Percentiles rank a stretch among this genome's conserved stretches.
phyloP scores from a whole-genome alignment of 1,140 invertebrate genomes.

The Gerris buenoi region DNA sequence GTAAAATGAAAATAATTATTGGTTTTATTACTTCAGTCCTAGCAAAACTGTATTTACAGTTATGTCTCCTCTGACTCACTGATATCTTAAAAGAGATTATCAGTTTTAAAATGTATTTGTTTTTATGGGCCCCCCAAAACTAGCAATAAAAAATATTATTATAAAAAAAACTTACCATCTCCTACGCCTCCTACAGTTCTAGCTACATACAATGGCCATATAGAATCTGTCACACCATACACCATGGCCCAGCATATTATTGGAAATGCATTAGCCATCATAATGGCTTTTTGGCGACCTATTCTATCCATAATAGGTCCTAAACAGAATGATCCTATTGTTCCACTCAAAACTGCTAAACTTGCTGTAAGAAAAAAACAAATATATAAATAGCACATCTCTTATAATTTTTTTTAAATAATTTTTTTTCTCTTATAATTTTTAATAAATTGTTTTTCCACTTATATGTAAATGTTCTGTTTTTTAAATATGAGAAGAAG shows the following conservation, averaged over 20 bases:
- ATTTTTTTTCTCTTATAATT: no score
- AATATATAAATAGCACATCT: no score
- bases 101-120: no score
- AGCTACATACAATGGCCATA: conserved; percentile 2
- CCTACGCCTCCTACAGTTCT: background rate
- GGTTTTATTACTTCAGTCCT: no score
- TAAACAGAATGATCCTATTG: background rate
- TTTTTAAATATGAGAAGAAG: background rate
- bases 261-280: background rate
- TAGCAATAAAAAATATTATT: no score
- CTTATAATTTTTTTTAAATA: no score
- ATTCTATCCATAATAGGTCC: background rate
- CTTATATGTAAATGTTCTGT: background rate
- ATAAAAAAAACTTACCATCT: background rate
- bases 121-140: no score
- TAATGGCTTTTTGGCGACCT: background rate
- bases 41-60: no score
- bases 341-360: background rate
- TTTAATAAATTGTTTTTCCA: background rate
- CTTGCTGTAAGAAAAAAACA: background rate
- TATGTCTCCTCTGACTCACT: no score
- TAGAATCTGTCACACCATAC: background rate
- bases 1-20: no score
- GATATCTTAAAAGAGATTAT: no score
- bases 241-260: background rate